phyloP scores from a whole-genome alignment of 37 sponge, comb jelly and placozoan species.

The Axinella damicornis region DNA sequence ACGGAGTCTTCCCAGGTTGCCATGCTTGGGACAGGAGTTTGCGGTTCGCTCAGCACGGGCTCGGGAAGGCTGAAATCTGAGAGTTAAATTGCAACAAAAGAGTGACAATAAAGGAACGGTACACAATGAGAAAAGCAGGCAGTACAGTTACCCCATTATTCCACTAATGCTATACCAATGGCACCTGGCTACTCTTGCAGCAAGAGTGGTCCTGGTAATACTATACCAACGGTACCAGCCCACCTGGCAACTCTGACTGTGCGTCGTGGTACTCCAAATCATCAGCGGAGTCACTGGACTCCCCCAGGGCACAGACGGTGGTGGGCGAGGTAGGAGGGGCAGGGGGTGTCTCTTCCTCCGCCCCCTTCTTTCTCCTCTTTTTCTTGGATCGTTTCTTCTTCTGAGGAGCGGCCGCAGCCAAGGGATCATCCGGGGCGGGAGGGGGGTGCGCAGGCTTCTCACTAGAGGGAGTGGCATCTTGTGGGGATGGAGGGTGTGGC shows the following conservation, averaged over 20 bases:
- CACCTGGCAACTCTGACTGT: conserved; percentile 24
- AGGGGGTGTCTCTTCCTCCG: neutral
- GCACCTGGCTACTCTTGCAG: neutral
- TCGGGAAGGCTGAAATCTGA: no score
- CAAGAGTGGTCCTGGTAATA: no score
- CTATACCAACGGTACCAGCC: no score
- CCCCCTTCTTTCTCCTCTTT: neutral
- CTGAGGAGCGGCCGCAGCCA: neutral
- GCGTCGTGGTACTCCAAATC: conserved; percentile 27
- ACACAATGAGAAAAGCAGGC: no score
- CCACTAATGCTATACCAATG: no score
- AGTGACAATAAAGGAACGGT: no score
- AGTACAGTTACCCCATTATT: no score
- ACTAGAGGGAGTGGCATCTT: neutral
- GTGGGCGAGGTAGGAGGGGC: neutral
- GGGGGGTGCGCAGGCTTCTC: neutral
- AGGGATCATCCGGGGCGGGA: neutral
- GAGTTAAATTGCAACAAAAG: no score
- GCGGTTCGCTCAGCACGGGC: no score
- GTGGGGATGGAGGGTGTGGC: conserved; percentile 9
- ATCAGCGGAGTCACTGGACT: conserved; percentile 10
- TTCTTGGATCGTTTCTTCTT: neutral
- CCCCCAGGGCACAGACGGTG: neutral
- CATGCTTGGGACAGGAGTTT: no score
- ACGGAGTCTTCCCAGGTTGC: no score